Conservation (phyloP, 2,797 vertebrate genomes). For the Muraenolepis orangiensis region DNA sequence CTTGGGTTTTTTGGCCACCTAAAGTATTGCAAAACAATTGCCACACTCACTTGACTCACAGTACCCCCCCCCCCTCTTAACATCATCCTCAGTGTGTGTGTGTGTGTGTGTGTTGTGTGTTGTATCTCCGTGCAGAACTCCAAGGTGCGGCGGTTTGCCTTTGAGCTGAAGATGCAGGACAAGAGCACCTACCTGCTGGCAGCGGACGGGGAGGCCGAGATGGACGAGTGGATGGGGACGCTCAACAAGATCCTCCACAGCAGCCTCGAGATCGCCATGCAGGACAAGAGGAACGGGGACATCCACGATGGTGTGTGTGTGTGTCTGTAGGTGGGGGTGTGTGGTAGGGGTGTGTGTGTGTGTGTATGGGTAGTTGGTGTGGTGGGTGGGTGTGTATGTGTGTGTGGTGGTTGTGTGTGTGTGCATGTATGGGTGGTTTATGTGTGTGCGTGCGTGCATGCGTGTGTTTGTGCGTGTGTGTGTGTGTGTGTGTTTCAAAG, state of each 20-base stretch:
- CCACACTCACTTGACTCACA: not conserved
- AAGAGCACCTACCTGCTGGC: conserved; percentile 96
- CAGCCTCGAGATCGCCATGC: conserved; percentile 96
- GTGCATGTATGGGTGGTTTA: too few species aligned
- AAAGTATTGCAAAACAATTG: not conserved
- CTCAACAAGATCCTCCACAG: conserved; percentile 96
- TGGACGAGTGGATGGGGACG: conserved; percentile 95
- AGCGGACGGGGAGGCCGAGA: conserved; percentile 89
- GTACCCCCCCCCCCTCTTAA: too few species aligned
- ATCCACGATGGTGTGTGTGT: conserved; percentile 82
- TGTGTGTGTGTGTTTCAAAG: not conserved
- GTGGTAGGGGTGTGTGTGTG: conserved; percentile 63
- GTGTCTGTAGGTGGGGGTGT: conserved; percentile 61
- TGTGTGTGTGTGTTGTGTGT: not conserved
- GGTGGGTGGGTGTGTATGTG: conserved; percentile 2
- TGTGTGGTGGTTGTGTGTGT: not conserved
- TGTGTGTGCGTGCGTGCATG: too few species aligned
- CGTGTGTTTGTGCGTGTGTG: too few species aligned
- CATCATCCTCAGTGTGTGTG: not conserved
- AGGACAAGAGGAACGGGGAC: conserved; percentile 95
- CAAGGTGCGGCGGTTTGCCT: conserved; percentile 91
- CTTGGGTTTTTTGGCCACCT: not conserved
- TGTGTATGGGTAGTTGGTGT: conserved; percentile 13
- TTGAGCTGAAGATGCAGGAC: conserved; percentile 99
- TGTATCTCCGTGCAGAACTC: conserved; percentile 77